Conservation (phyloP, 2,888 invertebrate species). For the Blastobasis lacticolella region DNA sequence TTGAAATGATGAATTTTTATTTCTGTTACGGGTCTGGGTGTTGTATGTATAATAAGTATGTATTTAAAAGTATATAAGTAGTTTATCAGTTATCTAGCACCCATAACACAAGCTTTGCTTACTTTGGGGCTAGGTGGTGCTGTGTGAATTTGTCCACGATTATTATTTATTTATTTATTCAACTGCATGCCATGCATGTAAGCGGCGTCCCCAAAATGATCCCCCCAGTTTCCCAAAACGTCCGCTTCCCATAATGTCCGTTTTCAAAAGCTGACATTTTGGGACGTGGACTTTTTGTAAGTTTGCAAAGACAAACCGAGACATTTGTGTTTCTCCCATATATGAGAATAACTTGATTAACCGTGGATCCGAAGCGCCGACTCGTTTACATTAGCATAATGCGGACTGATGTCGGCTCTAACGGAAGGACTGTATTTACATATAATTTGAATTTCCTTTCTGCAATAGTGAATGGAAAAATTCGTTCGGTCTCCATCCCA, state of each 20-base stretch:
- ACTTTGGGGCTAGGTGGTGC: too few species aligned
- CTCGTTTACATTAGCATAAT: slow-evolving; percentile 46
- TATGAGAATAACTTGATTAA: slow-evolving; percentile 28
- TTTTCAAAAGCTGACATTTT: background rate
- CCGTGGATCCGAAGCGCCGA: slow-evolving; percentile 27
- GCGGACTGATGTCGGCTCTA: slow-evolving; percentile 43
- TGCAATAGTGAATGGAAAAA: slow-evolving; percentile 21
- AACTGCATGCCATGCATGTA: background rate
- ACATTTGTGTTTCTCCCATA: slow-evolving; percentile 5
- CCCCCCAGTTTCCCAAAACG: background rate
- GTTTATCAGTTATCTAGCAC: too few species aligned
- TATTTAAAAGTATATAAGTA: too few species aligned
- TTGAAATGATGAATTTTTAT: too few species aligned
- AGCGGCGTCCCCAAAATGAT: background rate
- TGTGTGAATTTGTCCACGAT: too few species aligned
- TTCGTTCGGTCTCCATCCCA: slow-evolving; percentile 4
- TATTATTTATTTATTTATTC: too few species aligned
- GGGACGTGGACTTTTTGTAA: background rate
- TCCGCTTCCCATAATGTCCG: background rate
- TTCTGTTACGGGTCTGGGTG: too few species aligned
- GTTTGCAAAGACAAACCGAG: background rate
- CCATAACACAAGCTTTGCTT: too few species aligned
- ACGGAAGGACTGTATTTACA: slow-evolving; percentile 39
- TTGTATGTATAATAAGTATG: too few species aligned
- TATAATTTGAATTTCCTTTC: slow-evolving; percentile 44